phyloP scores from a whole-genome alignment of 2,113 vertebrate genomes.

The Salminus brasiliensis region DNA sequence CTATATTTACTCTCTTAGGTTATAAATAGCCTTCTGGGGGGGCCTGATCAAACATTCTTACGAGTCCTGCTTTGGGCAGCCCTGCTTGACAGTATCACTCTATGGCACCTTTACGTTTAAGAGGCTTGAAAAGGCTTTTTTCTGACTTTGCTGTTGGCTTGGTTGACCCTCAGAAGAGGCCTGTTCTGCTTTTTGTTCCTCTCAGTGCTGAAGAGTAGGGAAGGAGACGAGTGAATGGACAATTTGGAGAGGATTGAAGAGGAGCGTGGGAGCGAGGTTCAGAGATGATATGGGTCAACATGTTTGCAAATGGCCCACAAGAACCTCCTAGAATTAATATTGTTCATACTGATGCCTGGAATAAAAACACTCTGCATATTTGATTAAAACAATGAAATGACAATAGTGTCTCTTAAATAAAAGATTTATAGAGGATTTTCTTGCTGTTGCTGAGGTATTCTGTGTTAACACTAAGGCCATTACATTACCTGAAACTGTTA shows the following conservation, averaged over 20 bases:
- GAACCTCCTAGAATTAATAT: conserved; percentile 7
- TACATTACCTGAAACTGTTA: no score
- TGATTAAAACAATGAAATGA: not conserved
- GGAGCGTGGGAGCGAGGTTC: conserved; percentile 18
- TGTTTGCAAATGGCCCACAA: conserved; percentile 20
- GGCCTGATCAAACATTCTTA: no score
- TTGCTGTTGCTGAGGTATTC: not conserved
- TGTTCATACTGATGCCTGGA: not conserved
- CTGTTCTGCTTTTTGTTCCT: conserved; percentile 29
- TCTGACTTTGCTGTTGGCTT: not conserved
- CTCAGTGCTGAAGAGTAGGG: conserved; percentile 9
- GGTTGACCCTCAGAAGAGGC: not conserved
- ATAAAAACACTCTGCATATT: not conserved
- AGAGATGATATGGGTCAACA: conserved; percentile 28
- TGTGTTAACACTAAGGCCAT: no score
- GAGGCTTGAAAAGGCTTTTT: not conserved
- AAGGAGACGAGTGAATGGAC: conserved; percentile 32
- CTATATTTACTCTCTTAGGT: no score
- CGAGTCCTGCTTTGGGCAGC: no score
- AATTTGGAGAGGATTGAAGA: conserved; percentile 25
- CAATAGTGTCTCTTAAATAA: not conserved
- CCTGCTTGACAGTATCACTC: no score
- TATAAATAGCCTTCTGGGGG: no score
- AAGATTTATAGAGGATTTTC: not conserved
- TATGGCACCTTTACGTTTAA: no score